Evolutionary conservation across 2,113 vertebrate genomes (phyloP).

Genomic region (Bubo bubo): DNA sequence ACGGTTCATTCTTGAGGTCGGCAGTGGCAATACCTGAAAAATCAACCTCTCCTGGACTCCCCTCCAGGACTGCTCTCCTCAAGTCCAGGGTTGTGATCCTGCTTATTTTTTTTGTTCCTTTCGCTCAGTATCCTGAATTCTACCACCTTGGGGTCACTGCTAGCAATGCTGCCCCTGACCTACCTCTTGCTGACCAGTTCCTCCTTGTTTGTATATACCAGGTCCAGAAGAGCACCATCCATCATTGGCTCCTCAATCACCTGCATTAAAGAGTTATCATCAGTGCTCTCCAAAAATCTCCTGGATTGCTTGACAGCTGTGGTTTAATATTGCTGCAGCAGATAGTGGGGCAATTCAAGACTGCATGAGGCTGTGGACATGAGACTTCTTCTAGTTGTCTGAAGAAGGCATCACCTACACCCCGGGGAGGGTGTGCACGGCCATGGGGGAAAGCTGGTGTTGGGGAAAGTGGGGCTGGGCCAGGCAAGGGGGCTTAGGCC

Average conservation of each 20-base stretch:
- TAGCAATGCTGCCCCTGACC: background rate
- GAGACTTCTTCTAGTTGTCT: background rate
- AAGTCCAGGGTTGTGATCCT: background rate
- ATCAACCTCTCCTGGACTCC: background rate
- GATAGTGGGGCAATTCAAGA: background rate
- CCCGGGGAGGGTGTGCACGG: accelerated
- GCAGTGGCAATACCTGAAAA: background rate
- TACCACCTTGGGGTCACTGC: background rate
- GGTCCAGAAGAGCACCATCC: too few relatives aligned
- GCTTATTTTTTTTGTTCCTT: background rate
- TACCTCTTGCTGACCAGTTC: background rate
- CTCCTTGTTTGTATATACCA: too few relatives aligned
- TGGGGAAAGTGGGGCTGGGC: background rate
- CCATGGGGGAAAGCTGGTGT: background rate
- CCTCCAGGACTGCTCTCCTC: background rate
- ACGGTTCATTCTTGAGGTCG: background rate
- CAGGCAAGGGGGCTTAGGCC: background rate
- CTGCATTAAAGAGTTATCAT: background rate
- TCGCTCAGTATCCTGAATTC: background rate
- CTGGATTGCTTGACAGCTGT: background rate
- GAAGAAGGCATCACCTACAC: background rate
- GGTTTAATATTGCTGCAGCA: background rate
- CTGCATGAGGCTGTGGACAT: background rate
- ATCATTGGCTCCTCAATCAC: background rate
- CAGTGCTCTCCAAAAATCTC: background rate